These are phyloP conservation scores for Megathymus violae DNA, from an alignment of 1,140 invertebrate genomes.

Conservation along the genomic window DNA sequence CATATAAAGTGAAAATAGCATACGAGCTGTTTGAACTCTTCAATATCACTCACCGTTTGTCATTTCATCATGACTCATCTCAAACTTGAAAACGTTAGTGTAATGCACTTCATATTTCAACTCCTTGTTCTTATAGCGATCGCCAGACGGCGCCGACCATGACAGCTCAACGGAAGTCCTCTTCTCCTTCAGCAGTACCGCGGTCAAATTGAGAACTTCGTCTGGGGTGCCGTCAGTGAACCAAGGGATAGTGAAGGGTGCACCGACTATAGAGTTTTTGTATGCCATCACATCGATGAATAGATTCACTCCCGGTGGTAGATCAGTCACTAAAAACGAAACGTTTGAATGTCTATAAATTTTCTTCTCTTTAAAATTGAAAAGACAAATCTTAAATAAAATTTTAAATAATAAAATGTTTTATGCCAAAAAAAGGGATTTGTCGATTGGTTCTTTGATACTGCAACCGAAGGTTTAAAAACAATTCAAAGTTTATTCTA, in stretches of 20 bases:
- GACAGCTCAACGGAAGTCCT: slow-evolving; percentile 86
- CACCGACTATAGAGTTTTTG: slow-evolving; percentile 85
- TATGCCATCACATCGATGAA: slow-evolving; percentile 86
- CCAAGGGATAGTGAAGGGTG: slow-evolving; percentile 77
- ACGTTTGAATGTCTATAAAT: slow-evolving; percentile 24
- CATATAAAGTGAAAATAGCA: too few relatives aligned
- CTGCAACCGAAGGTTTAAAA: too few relatives aligned
- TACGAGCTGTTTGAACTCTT: too few relatives aligned
- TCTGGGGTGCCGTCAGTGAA: slow-evolving; percentile 83
- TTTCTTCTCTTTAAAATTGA: too few relatives aligned
- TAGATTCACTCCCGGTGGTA: slow-evolving; percentile 84
- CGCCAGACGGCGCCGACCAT: slow-evolving; percentile 86
- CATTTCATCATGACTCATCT: slow-evolving; percentile 45
- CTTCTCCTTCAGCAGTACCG: slow-evolving; percentile 82
- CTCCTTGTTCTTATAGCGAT: slow-evolving; percentile 60
- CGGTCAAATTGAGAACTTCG: slow-evolving; percentile 74
- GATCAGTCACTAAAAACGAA: slow-evolving; percentile 66
- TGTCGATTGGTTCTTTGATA: too few relatives aligned
- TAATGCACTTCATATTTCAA: slow-evolving; percentile 84
- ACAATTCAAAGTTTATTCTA: too few relatives aligned
- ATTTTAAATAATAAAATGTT: too few relatives aligned
- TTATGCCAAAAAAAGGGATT: too few relatives aligned
- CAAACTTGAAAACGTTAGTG: slow-evolving; percentile 48
- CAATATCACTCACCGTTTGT: slow-evolving; percentile 54
- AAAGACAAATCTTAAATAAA: too few relatives aligned